A percentile compares a stretch with the other conserved stretches of the same genome.
phyloP scores from a whole-genome alignment of 2,797 vertebrate genomes.

The Masticophis lateralis region DNA sequence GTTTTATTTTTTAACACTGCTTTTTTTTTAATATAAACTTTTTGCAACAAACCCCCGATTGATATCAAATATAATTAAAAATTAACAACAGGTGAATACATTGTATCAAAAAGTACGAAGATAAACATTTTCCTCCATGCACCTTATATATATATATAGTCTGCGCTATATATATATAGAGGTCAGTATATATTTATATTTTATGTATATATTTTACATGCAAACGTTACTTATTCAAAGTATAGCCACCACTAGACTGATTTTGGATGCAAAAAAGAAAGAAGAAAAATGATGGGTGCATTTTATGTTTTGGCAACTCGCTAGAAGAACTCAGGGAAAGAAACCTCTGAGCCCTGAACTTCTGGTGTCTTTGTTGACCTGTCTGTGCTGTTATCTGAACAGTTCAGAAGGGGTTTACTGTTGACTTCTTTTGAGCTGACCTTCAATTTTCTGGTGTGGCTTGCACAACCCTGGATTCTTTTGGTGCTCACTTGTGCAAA shows the following conservation, averaged over 20 bases:
- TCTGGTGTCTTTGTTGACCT: neutral
- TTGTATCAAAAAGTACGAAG: slow-evolving; percentile 95
- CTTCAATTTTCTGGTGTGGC: neutral
- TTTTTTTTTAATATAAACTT: slow-evolving; percentile 84
- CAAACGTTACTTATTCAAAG: slow-evolving; percentile 85
- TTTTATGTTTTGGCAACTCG: slow-evolving; percentile 77
- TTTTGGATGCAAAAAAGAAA: slow-evolving; percentile 76
- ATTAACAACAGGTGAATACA: slow-evolving; percentile 87
- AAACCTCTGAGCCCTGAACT: neutral
- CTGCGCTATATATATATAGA: slow-evolving; percentile 82
- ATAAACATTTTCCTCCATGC: slow-evolving; percentile 79
- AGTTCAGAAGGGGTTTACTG: neutral
- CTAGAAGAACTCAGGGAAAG: slow-evolving; percentile 65
- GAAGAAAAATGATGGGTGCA: slow-evolving; percentile 69
- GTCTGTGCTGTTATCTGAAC: neutral
- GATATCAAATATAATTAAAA: slow-evolving; percentile 97
- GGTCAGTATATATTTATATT: slow-evolving; percentile 81
- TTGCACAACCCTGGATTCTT: neutral
- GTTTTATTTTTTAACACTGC: slow-evolving; percentile 65
- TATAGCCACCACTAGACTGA: slow-evolving; percentile 81
- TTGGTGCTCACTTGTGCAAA: neutral
- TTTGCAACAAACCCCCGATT: slow-evolving; percentile 86
- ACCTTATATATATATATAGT: slow-evolving; percentile 53
- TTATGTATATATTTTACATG: slow-evolving; percentile 87
- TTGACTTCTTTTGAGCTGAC: neutral